Base-by-base conservation (phyloP, 2,113 vertebrate species). In the Macaca nemestrina region DNA sequence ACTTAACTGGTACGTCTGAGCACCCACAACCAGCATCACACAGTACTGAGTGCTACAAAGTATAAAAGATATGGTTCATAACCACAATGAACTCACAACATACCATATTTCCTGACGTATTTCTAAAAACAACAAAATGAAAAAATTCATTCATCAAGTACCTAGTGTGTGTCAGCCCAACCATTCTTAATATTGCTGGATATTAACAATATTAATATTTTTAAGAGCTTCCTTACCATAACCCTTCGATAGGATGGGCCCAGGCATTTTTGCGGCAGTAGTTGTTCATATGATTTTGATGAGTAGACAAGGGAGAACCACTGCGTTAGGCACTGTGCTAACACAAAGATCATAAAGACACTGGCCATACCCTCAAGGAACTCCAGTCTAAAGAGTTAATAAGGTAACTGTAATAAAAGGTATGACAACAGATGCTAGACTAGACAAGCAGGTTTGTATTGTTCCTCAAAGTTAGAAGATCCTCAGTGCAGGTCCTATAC, bases 391-490 rank as follows among this genome's bases (percentile, higher is more conserved):
- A 43, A 70, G 84, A 48, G 13, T 73, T 57, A 94, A n/a, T 8
- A 40, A 4, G 80, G n/a, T 38, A 92, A 92, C 45, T 45, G 52
- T 83, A 73, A 67, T 82, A 88, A 80, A 88, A 87, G 88, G 59
- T 35, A 45, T 93, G 61, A 50, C 73, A 48, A 48, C 67, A 76
- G 89, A 96, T 22, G 64, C 59, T 59, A 67, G 73, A 86, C 43
- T 20, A 30, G 84, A 88, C 45, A 30, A 95, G 94, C 96, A 93
- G 72, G 86, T 94, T 61, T 75, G 72, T 30, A 59, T 64, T 35
- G 79, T n/a, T 85, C 72, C 73, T 88, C 94, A 78, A 40, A 80
- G 72, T 59, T 79, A 50, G 40, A n/a, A 84, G 88, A 82, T 76
- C 40, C 93, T 83, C 35, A 23, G 59, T 40, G 35, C 67, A 92